phyloP scores from a whole-genome alignment of 1,140 invertebrate species.

The Chrysoperla carnea region DNA sequence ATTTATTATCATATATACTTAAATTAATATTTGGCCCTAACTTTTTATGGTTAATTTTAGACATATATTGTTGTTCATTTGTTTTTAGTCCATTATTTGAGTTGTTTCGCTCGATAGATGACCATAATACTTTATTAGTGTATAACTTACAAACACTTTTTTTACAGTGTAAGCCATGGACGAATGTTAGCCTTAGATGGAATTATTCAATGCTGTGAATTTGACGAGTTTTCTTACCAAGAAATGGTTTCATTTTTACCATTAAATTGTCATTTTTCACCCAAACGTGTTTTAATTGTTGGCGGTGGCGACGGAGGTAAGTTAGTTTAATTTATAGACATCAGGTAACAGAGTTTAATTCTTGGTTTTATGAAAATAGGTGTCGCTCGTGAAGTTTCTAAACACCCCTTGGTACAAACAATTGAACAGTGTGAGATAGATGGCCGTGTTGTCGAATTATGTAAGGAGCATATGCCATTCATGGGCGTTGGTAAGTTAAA shows the following conservation, averaged over 20 bases:
- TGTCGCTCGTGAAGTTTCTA: constrained; percentile 84
- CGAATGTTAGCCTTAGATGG: constrained; percentile 83
- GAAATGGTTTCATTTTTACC: constrained; percentile 97
- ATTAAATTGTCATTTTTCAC: constrained; percentile 77
- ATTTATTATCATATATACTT: no score
- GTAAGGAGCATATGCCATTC: constrained; percentile 76
- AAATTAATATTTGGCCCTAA: no score
- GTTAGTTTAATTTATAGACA: no score
- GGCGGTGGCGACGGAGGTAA: constrained; percentile 91
- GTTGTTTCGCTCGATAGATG: no score
- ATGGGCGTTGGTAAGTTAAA: constrained; percentile 48
- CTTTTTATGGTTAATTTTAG: no score
- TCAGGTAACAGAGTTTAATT: no score
- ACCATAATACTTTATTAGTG: no score
- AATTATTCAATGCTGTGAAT: constrained; percentile 91
- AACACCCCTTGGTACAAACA: constrained; percentile 75
- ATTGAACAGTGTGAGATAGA: constrained; percentile 92
- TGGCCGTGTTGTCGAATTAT: constrained; percentile 74
- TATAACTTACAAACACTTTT: no score
- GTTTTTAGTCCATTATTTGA: no score
- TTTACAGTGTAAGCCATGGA: constrained; percentile 65
- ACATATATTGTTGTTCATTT: no score
- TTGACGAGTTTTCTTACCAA: constrained; percentile 95
- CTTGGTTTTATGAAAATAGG: no score
- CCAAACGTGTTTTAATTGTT: constrained; percentile 86